Evolutionary conservation across 1,140 invertebrate species (phyloP).

Genomic region (Brachionus paranguensis): DNA sequence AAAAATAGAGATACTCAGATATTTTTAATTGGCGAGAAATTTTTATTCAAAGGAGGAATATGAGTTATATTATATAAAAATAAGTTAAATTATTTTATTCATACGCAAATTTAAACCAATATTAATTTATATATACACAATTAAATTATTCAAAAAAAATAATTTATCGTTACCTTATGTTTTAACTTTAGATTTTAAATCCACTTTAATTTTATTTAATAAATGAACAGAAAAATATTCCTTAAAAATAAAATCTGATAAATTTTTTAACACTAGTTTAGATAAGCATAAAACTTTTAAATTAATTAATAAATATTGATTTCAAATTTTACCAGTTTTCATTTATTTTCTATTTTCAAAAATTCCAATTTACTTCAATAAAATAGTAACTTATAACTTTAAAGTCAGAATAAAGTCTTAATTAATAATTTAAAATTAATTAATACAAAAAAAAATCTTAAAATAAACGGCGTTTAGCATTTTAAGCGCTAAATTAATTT

Average conservation of each 20-base stretch:
- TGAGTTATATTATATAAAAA: neutral
- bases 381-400: neutral
- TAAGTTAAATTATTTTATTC: neutral
- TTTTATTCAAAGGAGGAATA: neutral
- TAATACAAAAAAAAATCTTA: neutral
- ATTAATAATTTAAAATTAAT: neutral
- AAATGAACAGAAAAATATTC: neutral
- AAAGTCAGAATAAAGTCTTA: neutral
- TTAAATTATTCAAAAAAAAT: neutral
- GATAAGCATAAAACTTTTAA: neutral
- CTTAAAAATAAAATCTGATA: neutral
- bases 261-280: neutral
- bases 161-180: neutral
- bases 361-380: neutral
- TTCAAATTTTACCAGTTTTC: neutral
- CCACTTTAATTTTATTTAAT: neutral
- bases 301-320: neutral
- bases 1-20: too few species aligned
- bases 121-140: neutral
- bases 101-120: neutral
- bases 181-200: neutral
- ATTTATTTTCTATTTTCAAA: neutral
- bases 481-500: neutral
- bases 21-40: too few species aligned
- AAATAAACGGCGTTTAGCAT: neutral